Percentiles rank a stretch among this genome's conserved stretches.
Conservation (phyloP, 2,113 vertebrate species). For the Pelecanus crispus region DNA sequence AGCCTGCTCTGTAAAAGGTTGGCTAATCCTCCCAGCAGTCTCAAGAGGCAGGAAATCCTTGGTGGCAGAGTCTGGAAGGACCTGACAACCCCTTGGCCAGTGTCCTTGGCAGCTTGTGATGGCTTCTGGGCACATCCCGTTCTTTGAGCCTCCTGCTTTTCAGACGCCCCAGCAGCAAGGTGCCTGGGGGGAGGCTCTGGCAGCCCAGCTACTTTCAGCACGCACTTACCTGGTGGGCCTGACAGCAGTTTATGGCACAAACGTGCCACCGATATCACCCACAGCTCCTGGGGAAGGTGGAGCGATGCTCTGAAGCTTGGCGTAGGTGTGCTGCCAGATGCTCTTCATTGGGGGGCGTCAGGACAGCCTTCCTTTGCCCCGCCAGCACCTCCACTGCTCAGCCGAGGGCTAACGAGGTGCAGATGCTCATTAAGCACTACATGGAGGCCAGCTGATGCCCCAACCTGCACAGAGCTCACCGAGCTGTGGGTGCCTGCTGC, state of each 20-base stretch:
- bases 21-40: background rate
- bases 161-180: background rate
- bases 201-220: background rate
- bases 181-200: background rate
- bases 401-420: background rate
- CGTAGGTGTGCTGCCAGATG: background rate
- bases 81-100: background rate
- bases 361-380: background rate
- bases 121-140: background rate
- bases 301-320: background rate
- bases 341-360: background rate
- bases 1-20: background rate
- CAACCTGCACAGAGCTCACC: fast-evolving
- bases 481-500: fast-evolving
- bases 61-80: background rate
- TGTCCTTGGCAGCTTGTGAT: background rate
- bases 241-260: background rate
- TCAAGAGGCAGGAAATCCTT: conserved; percentile 1
- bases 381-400: background rate
- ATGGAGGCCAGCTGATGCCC: background rate
- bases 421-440: background rate
- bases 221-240: background rate
- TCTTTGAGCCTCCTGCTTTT: background rate
- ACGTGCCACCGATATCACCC: fast-evolving
- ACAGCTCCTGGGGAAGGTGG: background rate